These are phyloP conservation scores for Dasypus novemcinctus DNA, from an alignment of 2,113 vertebrate genomes.

Conservation along the genomic window DNA sequence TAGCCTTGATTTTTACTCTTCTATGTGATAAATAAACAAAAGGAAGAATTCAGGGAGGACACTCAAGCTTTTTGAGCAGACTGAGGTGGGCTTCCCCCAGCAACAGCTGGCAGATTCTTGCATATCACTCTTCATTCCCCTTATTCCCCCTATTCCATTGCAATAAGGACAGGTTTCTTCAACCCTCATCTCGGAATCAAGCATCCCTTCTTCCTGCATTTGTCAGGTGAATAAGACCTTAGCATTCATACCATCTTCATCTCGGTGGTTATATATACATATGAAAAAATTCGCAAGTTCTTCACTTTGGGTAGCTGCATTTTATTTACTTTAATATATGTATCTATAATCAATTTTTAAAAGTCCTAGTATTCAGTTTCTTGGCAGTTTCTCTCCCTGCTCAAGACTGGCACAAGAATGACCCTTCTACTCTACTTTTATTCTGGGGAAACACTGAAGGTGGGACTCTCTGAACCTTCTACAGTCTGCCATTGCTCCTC, in stretches of 20 bases:
- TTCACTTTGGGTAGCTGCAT: not conserved
- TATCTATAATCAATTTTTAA: not conserved
- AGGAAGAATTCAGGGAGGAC: not conserved
- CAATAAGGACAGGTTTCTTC: not conserved
- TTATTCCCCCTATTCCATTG: not conserved
- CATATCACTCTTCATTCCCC: not conserved
- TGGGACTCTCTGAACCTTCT: not conserved
- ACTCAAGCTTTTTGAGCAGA: not conserved
- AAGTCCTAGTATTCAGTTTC: not conserved
- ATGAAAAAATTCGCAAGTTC: not conserved
- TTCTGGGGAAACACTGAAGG: not conserved
- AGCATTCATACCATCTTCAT: not conserved
- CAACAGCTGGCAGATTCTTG: not conserved
- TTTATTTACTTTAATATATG: not conserved
- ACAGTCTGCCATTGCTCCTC: not conserved
- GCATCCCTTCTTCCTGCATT: not conserved
- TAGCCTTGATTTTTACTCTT: not conserved
- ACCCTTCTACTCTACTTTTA: not conserved
- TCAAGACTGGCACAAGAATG: not conserved
- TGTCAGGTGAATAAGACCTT: not conserved
- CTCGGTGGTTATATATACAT: not conserved
- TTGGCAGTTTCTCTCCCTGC: slow-evolving; percentile 1
- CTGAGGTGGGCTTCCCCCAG: not conserved
- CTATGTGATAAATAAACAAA: not conserved
- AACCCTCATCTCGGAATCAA: not conserved